Evolutionary conservation across 2,113 vertebrate species (phyloP), one percentile per base, ranked within the genome.

Genomic region (Salvelinus sp.): DNA sequence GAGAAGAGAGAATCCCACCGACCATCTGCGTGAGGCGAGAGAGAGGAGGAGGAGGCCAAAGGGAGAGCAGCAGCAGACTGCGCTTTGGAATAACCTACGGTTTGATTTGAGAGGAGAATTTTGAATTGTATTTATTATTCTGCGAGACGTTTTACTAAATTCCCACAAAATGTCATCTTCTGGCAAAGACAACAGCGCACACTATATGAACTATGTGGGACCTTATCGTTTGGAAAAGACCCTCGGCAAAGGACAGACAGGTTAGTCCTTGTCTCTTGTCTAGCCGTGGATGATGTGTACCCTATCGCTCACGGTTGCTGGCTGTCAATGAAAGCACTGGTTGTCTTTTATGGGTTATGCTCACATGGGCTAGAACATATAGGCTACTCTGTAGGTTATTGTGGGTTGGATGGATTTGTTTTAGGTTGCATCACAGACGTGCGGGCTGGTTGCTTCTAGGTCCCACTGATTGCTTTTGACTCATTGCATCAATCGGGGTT

Each of bases 221-320:
- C 97, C 97, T 84, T 99, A 99, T 91, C 96, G 97, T 82, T 91
- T 98, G 94, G 97, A 99, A 94, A 99, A 99, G 94, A 99, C 97
- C 88, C 94, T 99, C 90, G 97, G 97, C 85, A 99, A 98, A 94
- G 97, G 97, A 93, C 97, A 99, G 96, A 99, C 97, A 97, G 97
- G 97, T 99, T 85, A 89, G 96, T 96, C 73, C 38, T 18, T 60
- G 44, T 16, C 65, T 22, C 66, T 58, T 22, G 63, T 13, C 7
- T 75, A 28, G 10, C 47, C 47, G 9, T 9, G 47, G 50, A 54
- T 54, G 14, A 54, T 54, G 50, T 54, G 50, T 54, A 54, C 3
- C 3, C 50, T 16, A 16, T 18, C 3, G 16, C 3, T 54, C 16
- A 1, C 50, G 16, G 3, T 16, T 54, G 50, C 50, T 54, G 50